Evolutionary conservation across 2,888 invertebrate genomes (phyloP).

Genomic region (Drosophila neoperkinsi): DNA sequence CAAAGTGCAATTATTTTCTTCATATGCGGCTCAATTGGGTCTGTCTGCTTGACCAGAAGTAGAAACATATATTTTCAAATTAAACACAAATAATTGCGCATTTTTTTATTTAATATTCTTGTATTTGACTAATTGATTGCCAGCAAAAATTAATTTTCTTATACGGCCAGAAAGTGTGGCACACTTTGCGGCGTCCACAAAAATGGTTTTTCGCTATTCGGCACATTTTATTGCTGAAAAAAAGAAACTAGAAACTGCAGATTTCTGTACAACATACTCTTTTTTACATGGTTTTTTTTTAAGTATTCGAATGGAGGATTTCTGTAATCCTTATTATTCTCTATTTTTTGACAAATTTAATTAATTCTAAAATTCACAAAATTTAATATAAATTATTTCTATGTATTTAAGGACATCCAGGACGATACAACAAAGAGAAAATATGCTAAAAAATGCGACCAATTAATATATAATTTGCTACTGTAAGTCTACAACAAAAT

Average conservation of each 20-base stretch:
- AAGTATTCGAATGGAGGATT: neutral
- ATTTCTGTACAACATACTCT: neutral
- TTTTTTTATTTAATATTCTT: neutral
- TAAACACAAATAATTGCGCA: neutral
- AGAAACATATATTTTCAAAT: neutral
- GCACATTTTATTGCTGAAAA: neutral
- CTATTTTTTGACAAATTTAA: neutral
- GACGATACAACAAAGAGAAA: neutral
- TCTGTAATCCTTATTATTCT: neutral
- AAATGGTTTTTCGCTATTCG: neutral
- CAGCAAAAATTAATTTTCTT: neutral
- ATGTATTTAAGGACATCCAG: neutral
- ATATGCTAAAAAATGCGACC: neutral
- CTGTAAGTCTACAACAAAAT: conserved; percentile 2
- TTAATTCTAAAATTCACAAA: neutral
- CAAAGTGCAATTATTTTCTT: neutral
- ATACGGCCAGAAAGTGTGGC: conserved; percentile 6
- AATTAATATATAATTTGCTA: neutral
- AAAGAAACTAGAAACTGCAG: neutral
- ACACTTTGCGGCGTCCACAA: conserved; percentile 11
- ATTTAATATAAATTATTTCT: neutral
- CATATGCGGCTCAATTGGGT: neutral
- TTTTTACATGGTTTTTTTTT: neutral
- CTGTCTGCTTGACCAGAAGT: neutral
- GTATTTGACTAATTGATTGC: neutral